Base-by-base conservation (phyloP, 2,113 vertebrate species). In the Gyps fulvus region DNA sequence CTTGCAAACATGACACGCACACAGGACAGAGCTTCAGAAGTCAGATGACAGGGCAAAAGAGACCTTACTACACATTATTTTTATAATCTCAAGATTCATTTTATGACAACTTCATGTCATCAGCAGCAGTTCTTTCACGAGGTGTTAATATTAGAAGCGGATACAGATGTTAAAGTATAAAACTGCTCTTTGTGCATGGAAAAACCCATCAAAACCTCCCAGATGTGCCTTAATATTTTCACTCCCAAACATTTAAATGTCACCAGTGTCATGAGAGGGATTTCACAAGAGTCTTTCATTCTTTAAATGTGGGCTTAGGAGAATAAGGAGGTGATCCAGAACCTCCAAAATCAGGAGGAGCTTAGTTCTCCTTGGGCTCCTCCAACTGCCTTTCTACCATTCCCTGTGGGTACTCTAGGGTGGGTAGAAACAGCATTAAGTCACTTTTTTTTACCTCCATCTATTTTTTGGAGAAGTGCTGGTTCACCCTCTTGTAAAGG, bases 201-300 rank as follows among this genome's bases (percentile, higher is more conserved):
- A 95, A 93, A 79, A 8, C 1, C 0, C 8, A 47, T 36, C n/a
- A 80, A 62, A 92, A 52, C 23, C 29, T 83, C 32, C 54, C 31
- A 59, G 50, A 92, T 74, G 63, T 95, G 65, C 50, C 59, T 92
- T 78, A 87, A 74, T 83, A 58, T 78, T 95, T 88, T 94, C 59
- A 63, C 14, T 77, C 38, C 17, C 42, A 81, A 92, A 86, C 43
- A 78, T 59, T 54, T 78, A 25, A 83, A 78, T 14, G 83, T 78
- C 29, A 34, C 76, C 62, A 93, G 38, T 70, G 45, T 72, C 54
- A 50, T 9, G 25, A 85, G 47, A 87, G 18, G 27, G 34, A 43
- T 91, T 93, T 79, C 21, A 72, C 0, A 1, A 83, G 32, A 65
- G 54, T 81, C 49, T 54, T 76, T 77, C 36, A 13, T 79, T 87